A percentile compares a stretch with the other conserved stretches of the same genome.
These are phyloP conservation scores for Arizona elegans DNA, from an alignment of 2,113 vertebrate species.

Conservation along the genomic window DNA sequence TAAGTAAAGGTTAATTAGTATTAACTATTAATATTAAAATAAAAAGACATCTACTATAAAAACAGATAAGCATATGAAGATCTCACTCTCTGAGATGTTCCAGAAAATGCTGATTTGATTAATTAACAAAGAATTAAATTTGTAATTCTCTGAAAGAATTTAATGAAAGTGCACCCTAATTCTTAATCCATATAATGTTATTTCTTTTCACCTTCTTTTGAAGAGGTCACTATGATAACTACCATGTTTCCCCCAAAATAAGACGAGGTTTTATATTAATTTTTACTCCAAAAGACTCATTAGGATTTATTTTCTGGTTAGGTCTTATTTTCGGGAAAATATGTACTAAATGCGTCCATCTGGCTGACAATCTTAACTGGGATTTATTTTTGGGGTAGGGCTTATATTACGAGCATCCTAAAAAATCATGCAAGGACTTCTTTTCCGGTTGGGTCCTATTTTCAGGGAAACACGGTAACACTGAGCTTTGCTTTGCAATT, in stretches of 20 bases:
- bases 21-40: not conserved
- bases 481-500: not conserved
- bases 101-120: not conserved
- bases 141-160: not conserved
- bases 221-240: not conserved
- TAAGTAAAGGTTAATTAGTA: not conserved
- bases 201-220: not conserved
- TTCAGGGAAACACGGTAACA: too few relatives aligned
- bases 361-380: too few relatives aligned
- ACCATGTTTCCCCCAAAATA: too few relatives aligned
- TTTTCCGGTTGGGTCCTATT: too few relatives aligned
- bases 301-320: too few relatives aligned
- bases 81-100: not conserved
- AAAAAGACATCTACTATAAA: not conserved
- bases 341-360: too few relatives aligned
- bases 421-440: too few relatives aligned
- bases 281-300: too few relatives aligned
- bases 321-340: too few relatives aligned
- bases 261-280: too few relatives aligned
- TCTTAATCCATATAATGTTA: not conserved
- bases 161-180: not conserved
- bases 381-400: too few relatives aligned
- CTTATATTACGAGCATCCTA: too few relatives aligned
- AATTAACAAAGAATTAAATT: not conserved
- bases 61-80: not conserved